Evolutionary conservation across 2,797 vertebrate genomes (phyloP).

Genomic region (Mus caroli): DNA sequence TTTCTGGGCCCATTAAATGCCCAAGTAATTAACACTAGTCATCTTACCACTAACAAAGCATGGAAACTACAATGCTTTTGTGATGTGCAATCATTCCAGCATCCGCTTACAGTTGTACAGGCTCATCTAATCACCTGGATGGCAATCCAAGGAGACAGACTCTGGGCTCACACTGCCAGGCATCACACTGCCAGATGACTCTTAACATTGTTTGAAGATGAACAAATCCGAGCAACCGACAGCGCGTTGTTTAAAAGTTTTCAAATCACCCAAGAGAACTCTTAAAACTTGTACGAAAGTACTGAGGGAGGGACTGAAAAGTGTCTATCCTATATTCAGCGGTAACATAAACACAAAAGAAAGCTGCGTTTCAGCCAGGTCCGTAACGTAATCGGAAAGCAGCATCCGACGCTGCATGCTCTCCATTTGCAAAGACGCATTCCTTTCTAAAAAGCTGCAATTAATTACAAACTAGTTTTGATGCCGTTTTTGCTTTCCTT

Average conservation of each 20-base stretch:
- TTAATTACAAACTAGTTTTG: conserved; percentile 90
- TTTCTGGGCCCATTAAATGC: conserved; percentile 86
- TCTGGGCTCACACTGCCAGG: conserved; percentile 67
- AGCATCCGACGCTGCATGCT: conserved; percentile 74
- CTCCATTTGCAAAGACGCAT: conserved; percentile 82
- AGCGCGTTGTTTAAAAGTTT: conserved; percentile 78
- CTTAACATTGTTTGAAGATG: conserved; percentile 73
- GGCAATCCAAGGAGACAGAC: conserved; percentile 76
- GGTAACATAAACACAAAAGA: conserved; percentile 76
- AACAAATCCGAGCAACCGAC: conserved; percentile 69
- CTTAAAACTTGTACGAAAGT: conserved; percentile 47
- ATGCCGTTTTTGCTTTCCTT: conserved; percentile 88
- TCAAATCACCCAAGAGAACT: conserved; percentile 68
- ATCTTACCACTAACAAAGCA: conserved; percentile 83
- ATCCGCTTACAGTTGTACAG: conserved; percentile 73
- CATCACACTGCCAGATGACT: conserved; percentile 76
- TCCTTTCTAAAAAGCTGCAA: conserved; percentile 88
- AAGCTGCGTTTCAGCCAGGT: conserved; percentile 79
- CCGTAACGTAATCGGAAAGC: conserved; percentile 80
- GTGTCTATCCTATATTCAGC: conserved; percentile 66
- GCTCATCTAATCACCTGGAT: conserved; percentile 85
- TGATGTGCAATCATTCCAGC: conserved; percentile 80
- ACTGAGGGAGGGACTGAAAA: conserved; percentile 47
- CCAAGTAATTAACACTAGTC: conserved; percentile 86
- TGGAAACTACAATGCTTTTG: conserved; percentile 75